Percentiles rank a stretch among this genome's conserved stretches.
phyloP scores from a whole-genome alignment of 2,888 invertebrate genomes.

The Trypoxylon attenuatum region DNA sequence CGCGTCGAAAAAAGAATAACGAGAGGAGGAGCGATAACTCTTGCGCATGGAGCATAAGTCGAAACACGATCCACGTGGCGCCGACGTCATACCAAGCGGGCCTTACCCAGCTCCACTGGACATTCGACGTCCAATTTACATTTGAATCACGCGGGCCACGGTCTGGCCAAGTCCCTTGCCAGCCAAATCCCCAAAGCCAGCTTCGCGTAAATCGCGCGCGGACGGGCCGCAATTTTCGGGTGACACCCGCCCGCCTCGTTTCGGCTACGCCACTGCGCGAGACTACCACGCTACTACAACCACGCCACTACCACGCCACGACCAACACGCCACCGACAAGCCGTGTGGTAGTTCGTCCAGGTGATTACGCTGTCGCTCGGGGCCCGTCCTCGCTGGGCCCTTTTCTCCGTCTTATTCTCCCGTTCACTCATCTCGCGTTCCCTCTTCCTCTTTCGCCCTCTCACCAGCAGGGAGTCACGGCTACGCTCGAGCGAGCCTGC shows the following conservation, averaged over 20 bases:
- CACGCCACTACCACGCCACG: too few relatives aligned
- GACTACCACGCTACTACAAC: too few relatives aligned
- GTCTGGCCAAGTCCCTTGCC: slow-evolving; percentile 30
- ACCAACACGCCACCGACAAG: slow-evolving; percentile 11
- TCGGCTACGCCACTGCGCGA: slow-evolving; percentile 58
- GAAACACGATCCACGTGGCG: slow-evolving; percentile 55
- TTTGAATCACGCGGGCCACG: slow-evolving; percentile 49
- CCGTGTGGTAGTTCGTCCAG: slow-evolving; percentile 68
- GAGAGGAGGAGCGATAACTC: slow-evolving; percentile 20
- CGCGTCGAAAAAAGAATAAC: neutral
- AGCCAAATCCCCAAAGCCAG: slow-evolving; percentile 30
- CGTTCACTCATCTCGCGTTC: slow-evolving; percentile 6
- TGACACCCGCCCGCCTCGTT: slow-evolving; percentile 35
- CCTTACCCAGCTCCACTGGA: neutral
- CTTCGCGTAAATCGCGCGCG: slow-evolving; percentile 45
- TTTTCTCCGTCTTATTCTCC: slow-evolving; percentile 1
- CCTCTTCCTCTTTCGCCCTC: slow-evolving; percentile 5
- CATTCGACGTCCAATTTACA: slow-evolving; percentile 52
- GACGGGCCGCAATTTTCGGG: slow-evolving; percentile 41
- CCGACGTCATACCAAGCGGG: slow-evolving; percentile 40
- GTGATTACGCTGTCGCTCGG: slow-evolving; percentile 73
- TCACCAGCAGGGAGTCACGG: neutral
- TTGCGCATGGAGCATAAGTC: slow-evolving; percentile 28
- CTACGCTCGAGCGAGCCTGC: neutral
- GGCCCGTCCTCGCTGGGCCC: slow-evolving; percentile 54